Base-by-base conservation (phyloP, 2,797 vertebrate species). In the Gorsachius magnificus region DNA sequence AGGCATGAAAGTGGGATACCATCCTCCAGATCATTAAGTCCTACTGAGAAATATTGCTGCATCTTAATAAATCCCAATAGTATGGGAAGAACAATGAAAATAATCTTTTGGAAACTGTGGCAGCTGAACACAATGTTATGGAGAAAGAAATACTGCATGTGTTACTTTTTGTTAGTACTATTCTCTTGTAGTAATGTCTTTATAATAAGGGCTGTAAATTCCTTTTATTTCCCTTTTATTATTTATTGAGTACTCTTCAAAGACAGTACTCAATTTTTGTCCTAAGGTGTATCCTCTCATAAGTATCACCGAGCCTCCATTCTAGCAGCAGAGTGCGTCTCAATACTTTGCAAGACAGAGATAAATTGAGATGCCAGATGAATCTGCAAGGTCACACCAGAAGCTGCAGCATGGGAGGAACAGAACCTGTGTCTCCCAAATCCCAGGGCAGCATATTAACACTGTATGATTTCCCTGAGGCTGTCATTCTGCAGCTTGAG, bases 121-220 rank as follows among this genome's bases (percentile, higher is more conserved):
- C 18, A 81, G 35, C 25, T 81, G 60, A 91, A 53, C 15, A 31
- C 8, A 16, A 3, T 43, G 11, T 74, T 85, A 54, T 14, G 19
- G 38, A 93, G 4, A 71, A 82, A 75, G 65, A 92, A 83, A 60
- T 43, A 93, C 13, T 48, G 56, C 36, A 78, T 45, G 41, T 79
- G 53, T 26, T 81, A 41, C 19, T 75, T 90, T 77, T 61, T 94
- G 28, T 78, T 83, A 46, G 20, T 33, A 35, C 22, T 64, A 17
- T 56, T 81, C 69, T 75, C n/a, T 61, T 54, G 50, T 21, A 17
- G 48, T 58, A 58, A 58, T 70, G 13, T 33, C 54, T 79, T 60
- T 58, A 63, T 80, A 85, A 46, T 25, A 85, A 61, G 24, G 36
- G 26, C 16, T 74, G 26, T 83, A 82, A 87, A 46, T 29, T 11